These are phyloP conservation scores for Pogonocichla stellata DNA, from an alignment of 2,113 vertebrate species.

Conservation along the genomic window DNA sequence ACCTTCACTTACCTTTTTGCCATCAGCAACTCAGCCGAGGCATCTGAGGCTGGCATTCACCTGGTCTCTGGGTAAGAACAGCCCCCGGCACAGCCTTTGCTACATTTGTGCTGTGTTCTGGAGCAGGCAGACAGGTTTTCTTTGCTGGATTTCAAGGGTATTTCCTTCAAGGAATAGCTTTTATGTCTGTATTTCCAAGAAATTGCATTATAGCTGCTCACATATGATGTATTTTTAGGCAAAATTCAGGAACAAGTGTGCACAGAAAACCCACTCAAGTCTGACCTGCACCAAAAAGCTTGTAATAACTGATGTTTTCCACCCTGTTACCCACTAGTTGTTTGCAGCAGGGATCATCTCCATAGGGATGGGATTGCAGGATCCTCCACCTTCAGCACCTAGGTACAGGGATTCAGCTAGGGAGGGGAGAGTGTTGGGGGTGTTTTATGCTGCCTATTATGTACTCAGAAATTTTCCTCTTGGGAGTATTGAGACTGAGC, in stretches of 20 bases:
- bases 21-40: conserved; percentile 78
- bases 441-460: background rate
- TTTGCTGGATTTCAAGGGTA: background rate
- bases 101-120: background rate
- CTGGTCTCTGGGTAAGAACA: conserved; percentile 86
- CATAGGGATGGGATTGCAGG: background rate
- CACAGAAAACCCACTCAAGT: background rate
- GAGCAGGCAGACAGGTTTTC: background rate
- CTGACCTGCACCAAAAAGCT: background rate
- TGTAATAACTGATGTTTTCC: background rate
- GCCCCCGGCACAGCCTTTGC: background rate
- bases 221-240: background rate
- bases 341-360: background rate
- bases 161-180: background rate
- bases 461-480: background rate
- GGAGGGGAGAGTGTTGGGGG: accelerated
- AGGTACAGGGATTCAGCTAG: accelerated
- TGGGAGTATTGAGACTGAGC: background rate
- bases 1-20: conserved; percentile 83
- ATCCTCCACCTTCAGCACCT: background rate
- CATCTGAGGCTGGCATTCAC: conserved; percentile 82
- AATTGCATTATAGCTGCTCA: background rate
- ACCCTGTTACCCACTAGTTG: background rate
- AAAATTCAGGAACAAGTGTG: background rate
- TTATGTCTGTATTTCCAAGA: background rate